Percentiles rank a stretch among this genome's conserved stretches.
Evolutionary conservation across 2,888 invertebrate species (phyloP).

Genomic region (Leptopterna dolabrata): DNA sequence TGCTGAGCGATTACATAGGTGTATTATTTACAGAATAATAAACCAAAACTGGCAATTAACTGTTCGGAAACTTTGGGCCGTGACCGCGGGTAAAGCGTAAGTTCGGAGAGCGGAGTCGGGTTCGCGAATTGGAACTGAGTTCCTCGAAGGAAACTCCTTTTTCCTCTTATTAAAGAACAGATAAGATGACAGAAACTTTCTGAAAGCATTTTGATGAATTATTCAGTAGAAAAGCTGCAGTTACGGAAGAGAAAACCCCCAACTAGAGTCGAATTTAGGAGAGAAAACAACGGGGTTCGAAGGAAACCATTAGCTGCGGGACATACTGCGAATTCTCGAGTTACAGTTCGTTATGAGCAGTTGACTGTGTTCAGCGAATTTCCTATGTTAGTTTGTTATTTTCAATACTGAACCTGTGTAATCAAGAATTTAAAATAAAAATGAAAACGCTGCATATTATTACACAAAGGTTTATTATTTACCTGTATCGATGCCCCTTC

Average conservation of each 20-base stretch:
- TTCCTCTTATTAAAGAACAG: neutral
- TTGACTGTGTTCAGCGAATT: too few relatives aligned
- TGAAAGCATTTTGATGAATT: constrained; percentile 11
- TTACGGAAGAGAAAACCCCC: neutral
- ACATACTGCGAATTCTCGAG: neutral
- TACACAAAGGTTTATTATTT: too few relatives aligned
- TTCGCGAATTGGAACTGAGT: neutral
- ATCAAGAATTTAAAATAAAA: too few relatives aligned
- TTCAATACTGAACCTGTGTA: too few relatives aligned
- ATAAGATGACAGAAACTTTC: neutral
- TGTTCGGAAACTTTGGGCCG: neutral
- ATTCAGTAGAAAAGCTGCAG: neutral
- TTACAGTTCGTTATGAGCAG: neutral
- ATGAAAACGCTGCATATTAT: too few relatives aligned
- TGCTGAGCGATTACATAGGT: too few relatives aligned
- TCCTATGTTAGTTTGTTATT: too few relatives aligned
- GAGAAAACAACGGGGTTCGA: neutral
- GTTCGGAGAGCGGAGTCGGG: neutral
- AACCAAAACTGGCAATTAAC: neutral
- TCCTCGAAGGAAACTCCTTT: neutral
- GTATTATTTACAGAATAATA: too few relatives aligned
- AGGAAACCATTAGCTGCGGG: neutral
- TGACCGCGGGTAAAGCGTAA: neutral
- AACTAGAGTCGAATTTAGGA: neutral
- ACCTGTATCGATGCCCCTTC: too few relatives aligned